phyloP scores from a whole-genome alignment of 2,113 vertebrate species.

The Solenodon paradoxus region DNA sequence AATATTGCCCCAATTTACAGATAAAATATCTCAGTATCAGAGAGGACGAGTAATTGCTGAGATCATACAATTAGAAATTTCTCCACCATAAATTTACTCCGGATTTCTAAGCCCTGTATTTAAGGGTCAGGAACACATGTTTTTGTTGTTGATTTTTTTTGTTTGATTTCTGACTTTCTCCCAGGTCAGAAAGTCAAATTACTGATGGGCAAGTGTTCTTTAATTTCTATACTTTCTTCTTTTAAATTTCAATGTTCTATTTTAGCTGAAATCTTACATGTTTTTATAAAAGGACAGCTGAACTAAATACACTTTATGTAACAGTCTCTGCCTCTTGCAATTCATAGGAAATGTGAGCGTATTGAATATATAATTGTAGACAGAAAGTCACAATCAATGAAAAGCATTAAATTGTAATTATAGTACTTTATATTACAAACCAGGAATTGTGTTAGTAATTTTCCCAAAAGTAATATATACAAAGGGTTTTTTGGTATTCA shows the following conservation, averaged over 20 bases:
- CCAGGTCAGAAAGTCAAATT: background rate
- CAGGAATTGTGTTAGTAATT: constrained; percentile 63
- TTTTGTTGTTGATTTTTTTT: background rate
- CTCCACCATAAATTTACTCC: background rate
- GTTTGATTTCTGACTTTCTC: background rate
- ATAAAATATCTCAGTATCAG: background rate
- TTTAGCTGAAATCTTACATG: background rate
- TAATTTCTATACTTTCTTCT: background rate
- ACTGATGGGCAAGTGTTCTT: background rate
- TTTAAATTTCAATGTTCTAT: constrained; percentile 8
- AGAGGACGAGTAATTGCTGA: background rate
- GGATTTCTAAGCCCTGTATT: background rate
- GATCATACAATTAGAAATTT: background rate
- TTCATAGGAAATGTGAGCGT: constrained; percentile 35
- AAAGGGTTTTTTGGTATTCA: constrained; percentile 53
- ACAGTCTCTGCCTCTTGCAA: constrained; percentile 34
- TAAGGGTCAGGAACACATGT: background rate
- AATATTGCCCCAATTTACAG: background rate
- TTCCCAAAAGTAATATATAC: constrained; percentile 67
- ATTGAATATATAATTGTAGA: background rate
- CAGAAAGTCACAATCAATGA: constrained; percentile 68
- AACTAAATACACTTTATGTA: background rate
- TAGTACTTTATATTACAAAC: constrained; percentile 72
- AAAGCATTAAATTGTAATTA: constrained; percentile 75
- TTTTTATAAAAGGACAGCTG: background rate